phyloP scores from a whole-genome alignment of 2,797 vertebrate genomes.

The Lepilemur septentrionalis region DNA sequence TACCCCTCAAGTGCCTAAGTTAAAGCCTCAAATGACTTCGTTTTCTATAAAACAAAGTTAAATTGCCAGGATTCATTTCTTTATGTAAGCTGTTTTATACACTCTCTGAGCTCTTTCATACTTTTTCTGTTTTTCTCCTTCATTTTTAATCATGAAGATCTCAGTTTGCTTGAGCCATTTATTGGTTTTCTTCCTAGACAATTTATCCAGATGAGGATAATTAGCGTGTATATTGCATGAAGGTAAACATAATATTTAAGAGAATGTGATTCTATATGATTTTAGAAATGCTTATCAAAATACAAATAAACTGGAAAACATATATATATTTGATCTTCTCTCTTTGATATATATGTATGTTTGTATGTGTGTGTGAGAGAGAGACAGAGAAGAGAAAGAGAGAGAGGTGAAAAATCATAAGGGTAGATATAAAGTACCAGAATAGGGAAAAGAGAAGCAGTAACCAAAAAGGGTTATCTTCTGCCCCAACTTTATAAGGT shows the following conservation, averaged over 20 bases:
- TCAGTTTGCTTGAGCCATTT: conserved; percentile 51
- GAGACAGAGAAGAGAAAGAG: neutral
- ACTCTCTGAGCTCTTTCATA: neutral
- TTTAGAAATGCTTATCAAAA: conserved; percentile 37
- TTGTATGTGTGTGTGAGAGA: neutral
- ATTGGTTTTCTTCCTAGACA: conserved; percentile 53
- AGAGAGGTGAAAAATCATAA: neutral
- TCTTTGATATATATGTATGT: neutral
- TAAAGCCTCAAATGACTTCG: neutral
- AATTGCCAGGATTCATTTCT: conserved; percentile 20
- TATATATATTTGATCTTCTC: neutral
- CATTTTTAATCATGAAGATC: conserved; percentile 46
- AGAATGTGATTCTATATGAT: conserved; percentile 3
- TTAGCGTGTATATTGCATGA: conserved; percentile 26
- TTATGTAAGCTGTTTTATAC: neutral
- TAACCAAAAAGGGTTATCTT: neutral
- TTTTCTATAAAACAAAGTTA: conserved; percentile 33
- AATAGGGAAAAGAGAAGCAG: neutral
- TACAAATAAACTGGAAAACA: conserved; percentile 18
- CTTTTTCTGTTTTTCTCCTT: conserved; percentile 24
- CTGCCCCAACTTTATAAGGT: neutral
- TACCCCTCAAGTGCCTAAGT: neutral
- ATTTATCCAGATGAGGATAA: conserved; percentile 72
- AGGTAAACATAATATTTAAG: conserved; percentile 52
- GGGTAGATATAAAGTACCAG: neutral